These are phyloP conservation scores for Dipodomys ordii DNA, from an alignment of 2,113 vertebrate species.

Conservation along the genomic window DNA sequence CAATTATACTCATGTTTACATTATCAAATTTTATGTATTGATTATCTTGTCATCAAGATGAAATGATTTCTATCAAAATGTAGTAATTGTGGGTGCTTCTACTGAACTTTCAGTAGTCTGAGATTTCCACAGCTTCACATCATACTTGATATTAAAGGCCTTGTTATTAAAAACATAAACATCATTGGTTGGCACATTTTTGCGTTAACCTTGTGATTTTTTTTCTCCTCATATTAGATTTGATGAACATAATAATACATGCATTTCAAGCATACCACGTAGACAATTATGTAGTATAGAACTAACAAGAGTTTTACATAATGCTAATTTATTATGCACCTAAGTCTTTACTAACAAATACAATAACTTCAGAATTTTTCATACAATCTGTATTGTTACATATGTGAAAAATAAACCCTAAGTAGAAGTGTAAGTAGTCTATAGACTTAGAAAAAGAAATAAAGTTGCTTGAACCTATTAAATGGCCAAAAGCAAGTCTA, in stretches of 20 bases:
- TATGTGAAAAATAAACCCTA: not conserved
- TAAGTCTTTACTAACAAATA: not conserved
- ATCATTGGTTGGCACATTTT: not conserved
- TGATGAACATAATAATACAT: not conserved
- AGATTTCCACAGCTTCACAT: not conserved
- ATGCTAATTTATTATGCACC: not conserved
- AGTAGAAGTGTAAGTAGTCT: not conserved
- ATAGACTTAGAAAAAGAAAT: not conserved
- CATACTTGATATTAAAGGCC: not conserved
- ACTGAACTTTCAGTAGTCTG: not conserved
- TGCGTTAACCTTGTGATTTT: not conserved
- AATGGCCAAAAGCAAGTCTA: constrained; percentile 16
- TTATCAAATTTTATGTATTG: not conserved
- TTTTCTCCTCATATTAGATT: not conserved
- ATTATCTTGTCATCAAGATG: not conserved
- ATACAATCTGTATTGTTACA: not conserved
- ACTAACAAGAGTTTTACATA: not conserved
- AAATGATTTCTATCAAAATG: constrained; percentile 5
- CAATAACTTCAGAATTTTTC: not conserved
- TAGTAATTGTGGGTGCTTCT: not conserved
- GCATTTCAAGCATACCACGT: not conserved
- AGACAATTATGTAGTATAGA: not conserved
- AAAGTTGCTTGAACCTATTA: not conserved
- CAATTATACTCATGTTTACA: not conserved
- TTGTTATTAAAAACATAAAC: not conserved